A percentile compares a stretch with the other conserved stretches of the same genome.
Conservation (phyloP, 2,113 vertebrate genomes). For the Canis aureus region DNA sequence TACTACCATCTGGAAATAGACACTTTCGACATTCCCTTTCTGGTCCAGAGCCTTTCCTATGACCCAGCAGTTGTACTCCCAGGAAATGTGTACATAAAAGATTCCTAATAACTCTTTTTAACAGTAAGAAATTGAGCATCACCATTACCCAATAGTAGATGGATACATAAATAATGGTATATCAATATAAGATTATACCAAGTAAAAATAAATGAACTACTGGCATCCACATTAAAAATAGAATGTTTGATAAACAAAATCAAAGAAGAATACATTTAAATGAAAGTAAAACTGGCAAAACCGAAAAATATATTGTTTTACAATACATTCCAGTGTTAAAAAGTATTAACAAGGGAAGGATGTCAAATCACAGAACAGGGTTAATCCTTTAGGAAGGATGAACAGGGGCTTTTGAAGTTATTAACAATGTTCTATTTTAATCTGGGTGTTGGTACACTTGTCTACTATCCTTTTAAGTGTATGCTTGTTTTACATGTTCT, state of each 20-base stretch:
- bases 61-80: not conserved
- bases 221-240: slow-evolving; percentile 46
- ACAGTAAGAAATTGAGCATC: not conserved
- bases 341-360: not conserved
- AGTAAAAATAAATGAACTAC: slow-evolving; percentile 20
- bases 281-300: not conserved
- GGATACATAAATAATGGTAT: not conserved
- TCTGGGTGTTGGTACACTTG: not conserved
- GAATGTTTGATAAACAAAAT: slow-evolving; percentile 27
- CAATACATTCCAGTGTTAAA: not conserved
- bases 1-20: not conserved
- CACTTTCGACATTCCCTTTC: not conserved
- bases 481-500: slow-evolving; percentile 14
- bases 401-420: not conserved
- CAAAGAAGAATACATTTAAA: slow-evolving; percentile 32
- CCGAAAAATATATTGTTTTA: not conserved
- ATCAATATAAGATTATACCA: slow-evolving; percentile 32
- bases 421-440: not conserved
- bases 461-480: not conserved
- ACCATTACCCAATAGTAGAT: not conserved
- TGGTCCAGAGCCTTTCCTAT: not conserved
- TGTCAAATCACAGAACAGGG: not conserved
- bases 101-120: not conserved
- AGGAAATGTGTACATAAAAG: not conserved
- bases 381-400: not conserved